Evolutionary conservation across 2,888 invertebrate genomes (phyloP).

Genomic region (Acrobasis suavella): DNA sequence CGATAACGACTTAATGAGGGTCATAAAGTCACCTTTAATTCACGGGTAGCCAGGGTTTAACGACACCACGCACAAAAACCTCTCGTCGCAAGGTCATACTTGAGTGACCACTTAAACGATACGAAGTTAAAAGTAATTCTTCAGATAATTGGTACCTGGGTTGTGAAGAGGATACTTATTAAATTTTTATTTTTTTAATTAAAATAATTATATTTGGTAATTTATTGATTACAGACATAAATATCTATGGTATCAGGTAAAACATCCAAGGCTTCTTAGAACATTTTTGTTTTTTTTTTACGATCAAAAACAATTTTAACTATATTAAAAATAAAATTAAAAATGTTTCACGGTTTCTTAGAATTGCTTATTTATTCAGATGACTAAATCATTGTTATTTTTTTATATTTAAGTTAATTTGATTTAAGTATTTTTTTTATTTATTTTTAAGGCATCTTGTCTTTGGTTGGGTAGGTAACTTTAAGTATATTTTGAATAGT

Average conservation of each 20-base stretch:
- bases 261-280: neutral
- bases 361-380: no score
- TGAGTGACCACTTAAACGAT: conserved; percentile 13
- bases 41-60: conserved; percentile 28
- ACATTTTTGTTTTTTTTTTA: neutral
- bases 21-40: conserved; percentile 21
- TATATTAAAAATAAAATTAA: neutral
- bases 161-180: neutral
- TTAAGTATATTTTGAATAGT: no score
- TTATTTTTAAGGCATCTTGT: no score
- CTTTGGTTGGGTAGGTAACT: no score
- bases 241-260: neutral
- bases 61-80: conserved; percentile 28
- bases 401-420: no score
- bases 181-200: no score
- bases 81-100: conserved; percentile 28
- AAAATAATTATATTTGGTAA: neutral
- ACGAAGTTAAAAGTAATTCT: conserved; percentile 1
- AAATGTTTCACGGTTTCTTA: neutral
- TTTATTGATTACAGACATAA: neutral
- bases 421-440: no score
- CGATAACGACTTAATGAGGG: conserved; percentile 21
- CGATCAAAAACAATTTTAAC: neutral
- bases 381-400: no score
- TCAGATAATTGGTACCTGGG: neutral